Conservation (phyloP, 1,140 invertebrate genomes). For the Drosophila paulistorum region DNA sequence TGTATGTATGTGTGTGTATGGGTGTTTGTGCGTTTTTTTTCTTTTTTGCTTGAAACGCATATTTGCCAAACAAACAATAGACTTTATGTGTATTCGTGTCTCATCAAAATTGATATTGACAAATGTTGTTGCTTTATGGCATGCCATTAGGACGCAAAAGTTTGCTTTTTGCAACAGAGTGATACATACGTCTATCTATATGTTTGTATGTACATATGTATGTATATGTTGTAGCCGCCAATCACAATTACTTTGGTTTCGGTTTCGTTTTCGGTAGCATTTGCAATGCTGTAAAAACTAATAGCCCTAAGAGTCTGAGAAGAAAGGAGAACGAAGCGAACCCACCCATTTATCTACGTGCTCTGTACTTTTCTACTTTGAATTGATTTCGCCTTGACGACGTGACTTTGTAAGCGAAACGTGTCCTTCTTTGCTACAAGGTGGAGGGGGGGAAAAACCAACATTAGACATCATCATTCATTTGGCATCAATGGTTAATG, state of each 20-base stretch:
- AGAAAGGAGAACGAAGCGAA: constrained; percentile 4
- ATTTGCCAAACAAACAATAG: constrained; percentile 67
- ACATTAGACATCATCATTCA: constrained; percentile 62
- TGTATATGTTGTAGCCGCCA: constrained; percentile 57
- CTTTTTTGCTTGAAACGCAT: constrained; percentile 39
- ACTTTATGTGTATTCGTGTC: constrained; percentile 53
- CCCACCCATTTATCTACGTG: constrained; percentile 47
- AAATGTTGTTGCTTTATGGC: constrained; percentile 71
- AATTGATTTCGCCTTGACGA: constrained; percentile 54
- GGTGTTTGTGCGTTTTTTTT: background rate
- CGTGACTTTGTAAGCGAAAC: constrained; percentile 32
- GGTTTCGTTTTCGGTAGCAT: constrained; percentile 27
- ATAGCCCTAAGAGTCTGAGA: constrained; percentile 17
- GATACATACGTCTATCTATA: constrained; percentile 8
- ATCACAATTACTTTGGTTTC: constrained; percentile 68
- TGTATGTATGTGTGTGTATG: background rate
- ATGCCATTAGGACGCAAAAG: constrained; percentile 66
- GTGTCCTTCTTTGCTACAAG: background rate
- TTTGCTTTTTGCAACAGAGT: constrained; percentile 47
- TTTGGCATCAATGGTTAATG: constrained; percentile 76
- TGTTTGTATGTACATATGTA: background rate
- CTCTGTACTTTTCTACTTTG: constrained; percentile 60
- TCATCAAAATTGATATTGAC: constrained; percentile 75
- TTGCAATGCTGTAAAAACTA: constrained; percentile 41
- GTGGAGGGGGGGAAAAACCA: background rate